Conservation (phyloP, 1,140 invertebrate species). For the Drosophila nikananu region DNA sequence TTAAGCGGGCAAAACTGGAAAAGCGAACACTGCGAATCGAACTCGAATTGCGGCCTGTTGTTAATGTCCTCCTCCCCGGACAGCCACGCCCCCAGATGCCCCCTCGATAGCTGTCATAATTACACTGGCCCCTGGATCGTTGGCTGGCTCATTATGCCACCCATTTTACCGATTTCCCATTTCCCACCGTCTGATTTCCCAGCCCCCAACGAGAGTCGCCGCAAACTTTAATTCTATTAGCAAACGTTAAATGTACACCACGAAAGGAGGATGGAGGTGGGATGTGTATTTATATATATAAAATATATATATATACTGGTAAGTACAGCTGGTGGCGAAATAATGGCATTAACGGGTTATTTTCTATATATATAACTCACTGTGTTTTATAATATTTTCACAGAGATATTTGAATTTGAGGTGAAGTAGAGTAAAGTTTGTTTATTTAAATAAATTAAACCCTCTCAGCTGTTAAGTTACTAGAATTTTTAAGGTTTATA, state of each 20-base stretch:
- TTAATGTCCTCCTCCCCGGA: constrained; percentile 45
- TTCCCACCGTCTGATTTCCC: constrained; percentile 11
- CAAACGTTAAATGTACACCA: constrained; percentile 78
- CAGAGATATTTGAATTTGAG: fast-evolving
- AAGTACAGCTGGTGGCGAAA: background rate
- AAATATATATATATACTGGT: background rate
- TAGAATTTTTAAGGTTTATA: background rate
- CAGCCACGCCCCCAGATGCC: constrained; percentile 21
- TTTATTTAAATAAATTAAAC: background rate
- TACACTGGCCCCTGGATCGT: constrained; percentile 48
- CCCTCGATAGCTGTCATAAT: constrained; percentile 67
- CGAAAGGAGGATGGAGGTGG: constrained; percentile 1
- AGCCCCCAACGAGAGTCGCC: constrained; percentile 29
- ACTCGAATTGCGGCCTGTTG: constrained; percentile 48
- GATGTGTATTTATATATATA: background rate
- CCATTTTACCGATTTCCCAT: constrained; percentile 34
- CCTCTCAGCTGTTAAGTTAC: background rate
- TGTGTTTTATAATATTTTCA: background rate
- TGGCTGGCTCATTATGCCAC: constrained; percentile 66
- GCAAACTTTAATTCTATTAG: constrained; percentile 85
- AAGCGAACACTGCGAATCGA: constrained; percentile 30
- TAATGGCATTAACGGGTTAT: background rate
- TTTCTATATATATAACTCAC: too few relatives aligned
- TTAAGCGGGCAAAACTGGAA: constrained; percentile 66
- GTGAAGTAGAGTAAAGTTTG: too few relatives aligned